Base-by-base conservation (phyloP, 2,888 invertebrate genomes). In the Acrobasis repandana region DNA sequence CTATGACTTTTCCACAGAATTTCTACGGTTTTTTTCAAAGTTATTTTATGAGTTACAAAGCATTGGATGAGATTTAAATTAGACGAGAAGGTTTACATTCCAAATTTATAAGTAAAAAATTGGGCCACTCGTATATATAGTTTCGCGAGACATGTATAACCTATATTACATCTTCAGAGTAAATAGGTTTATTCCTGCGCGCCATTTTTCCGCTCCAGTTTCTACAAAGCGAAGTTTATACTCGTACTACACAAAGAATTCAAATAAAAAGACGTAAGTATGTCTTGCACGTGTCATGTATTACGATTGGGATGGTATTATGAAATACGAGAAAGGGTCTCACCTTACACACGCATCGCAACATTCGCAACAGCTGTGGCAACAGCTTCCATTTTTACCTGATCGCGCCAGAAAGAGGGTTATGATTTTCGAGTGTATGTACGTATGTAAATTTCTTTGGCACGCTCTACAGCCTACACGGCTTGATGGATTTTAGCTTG, bases 111-210 rank as follows among this genome's bases (percentile, higher is more conserved):
- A 11, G 38, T 11, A 14, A 38, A 11, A 11, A 38, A 11, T 38
- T 43, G 43, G 43, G 43, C n/a, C 43, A 6, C 43, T n/a, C n/a
- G n/a, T n/a, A 43, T 43, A 11, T 43, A 14, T 43, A 43, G 43
- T 43, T 38, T 43, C 43, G 43, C n/a, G 14, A n/a, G 43, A 14
- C 43, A 5, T 43, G 11, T 11, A 43, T 43, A 43, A 38, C 1
- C 43, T 43, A 43, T 43, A 43, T 43, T 14, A 14, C 38, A 38
- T 38, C 18, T 34, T 34, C 52, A 48, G 11, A 46, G 36, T 38
- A 43, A 43, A 56, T 56, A 20, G 56, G 56, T 56, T 56, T 56
- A 56, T 56, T 56, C 38, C 18, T 38, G 10, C 20, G 50, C 20
- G 50, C 50, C 28, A 50, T 50, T 50, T 50, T 11, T 20, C 20